Conservation (phyloP, 2,888 invertebrate species). For the Herminia tarsipennalis region DNA sequence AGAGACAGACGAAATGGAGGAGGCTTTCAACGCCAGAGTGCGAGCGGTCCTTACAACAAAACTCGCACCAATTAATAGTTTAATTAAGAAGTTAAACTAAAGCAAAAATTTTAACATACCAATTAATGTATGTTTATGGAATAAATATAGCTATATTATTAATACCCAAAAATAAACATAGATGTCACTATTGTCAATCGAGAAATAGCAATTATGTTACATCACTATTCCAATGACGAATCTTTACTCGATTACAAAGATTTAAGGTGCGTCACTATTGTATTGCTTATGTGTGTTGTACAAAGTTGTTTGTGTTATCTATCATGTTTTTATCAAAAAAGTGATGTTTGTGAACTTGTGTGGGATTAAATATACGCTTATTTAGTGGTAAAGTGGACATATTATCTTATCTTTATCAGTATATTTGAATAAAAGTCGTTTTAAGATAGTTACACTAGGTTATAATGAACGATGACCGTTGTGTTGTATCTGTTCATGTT, state of each 20-base stretch:
- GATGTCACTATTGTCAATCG: conserved; percentile 24
- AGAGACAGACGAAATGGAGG: too few relatives aligned
- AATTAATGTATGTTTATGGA: too few relatives aligned
- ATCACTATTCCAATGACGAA: conserved; percentile 40
- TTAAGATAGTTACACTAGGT: conserved; percentile 68
- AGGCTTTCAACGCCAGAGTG: too few relatives aligned
- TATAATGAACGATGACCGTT: conserved; percentile 61
- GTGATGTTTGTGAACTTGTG: conserved; percentile 76
- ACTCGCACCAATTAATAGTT: too few relatives aligned
- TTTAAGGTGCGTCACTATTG: conserved; percentile 59
- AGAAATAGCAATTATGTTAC: conserved; percentile 6
- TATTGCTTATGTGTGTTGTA: conserved; percentile 62
- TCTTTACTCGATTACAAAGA: conserved; percentile 30
- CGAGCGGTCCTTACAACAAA: too few relatives aligned
- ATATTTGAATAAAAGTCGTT: conserved; percentile 56
- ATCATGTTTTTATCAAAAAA: conserved; percentile 84
- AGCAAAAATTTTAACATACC: too few relatives aligned
- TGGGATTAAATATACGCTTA: conserved; percentile 69
- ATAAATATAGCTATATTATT: not conserved
- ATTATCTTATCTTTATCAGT: conserved; percentile 70
- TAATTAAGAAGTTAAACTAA: too few relatives aligned
- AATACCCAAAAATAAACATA: not conserved
- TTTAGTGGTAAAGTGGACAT: conserved; percentile 76
- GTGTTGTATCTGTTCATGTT: conserved; percentile 64
- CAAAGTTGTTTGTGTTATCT: conserved; percentile 76